Evolutionary conservation across 1,140 invertebrate genomes (phyloP), one percentile per base, ranked within the genome.

Genomic region (Leptopilina clavipes): DNA sequence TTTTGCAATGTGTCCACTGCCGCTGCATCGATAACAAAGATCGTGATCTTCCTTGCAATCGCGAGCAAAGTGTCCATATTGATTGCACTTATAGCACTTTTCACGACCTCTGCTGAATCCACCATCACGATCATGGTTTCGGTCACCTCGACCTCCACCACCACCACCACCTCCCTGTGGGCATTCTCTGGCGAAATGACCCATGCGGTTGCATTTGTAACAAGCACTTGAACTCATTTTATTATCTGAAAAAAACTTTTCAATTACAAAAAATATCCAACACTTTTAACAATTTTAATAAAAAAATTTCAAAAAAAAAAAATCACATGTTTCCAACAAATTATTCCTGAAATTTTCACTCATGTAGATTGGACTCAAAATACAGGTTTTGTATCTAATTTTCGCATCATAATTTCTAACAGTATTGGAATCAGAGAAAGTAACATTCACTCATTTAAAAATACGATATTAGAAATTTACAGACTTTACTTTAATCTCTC

Each of bases 81-180:
- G 93, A 91, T 98, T 98, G 91, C 97, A 99, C 91, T 97, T 98
- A 93, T 96, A 98, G 92, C 97, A 98, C 91, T 96, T 96, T 83
- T 96, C 95, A 79, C 94, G 93, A 48, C 92, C 91, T 81, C 94
- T 90, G 75, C 90, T 91, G 56, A 93, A 92, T 78, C 93, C 93
- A 72, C 89, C 88, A 71, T 91, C 90, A 71, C 91, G 90, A 44
- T 91, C 90, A 73, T 91, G 89, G 70, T 89, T 90, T 76, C 89
- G 91, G 83, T 87, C 91, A 75, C 89, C 90, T 78, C 81, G 43
- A 1, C 79, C 76, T 14, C 79, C 90, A 40, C 89, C 88, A 44
- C 91, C 91, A 44, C 89, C 91, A 71, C 91, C 92, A 76, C 93
- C 93, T 71, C 92, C 93, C 86, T 93, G 92, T 84, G 93, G 94